Evolutionary conservation across 2,888 invertebrate genomes (phyloP).

Genomic region (Drosophila mimetica): DNA sequence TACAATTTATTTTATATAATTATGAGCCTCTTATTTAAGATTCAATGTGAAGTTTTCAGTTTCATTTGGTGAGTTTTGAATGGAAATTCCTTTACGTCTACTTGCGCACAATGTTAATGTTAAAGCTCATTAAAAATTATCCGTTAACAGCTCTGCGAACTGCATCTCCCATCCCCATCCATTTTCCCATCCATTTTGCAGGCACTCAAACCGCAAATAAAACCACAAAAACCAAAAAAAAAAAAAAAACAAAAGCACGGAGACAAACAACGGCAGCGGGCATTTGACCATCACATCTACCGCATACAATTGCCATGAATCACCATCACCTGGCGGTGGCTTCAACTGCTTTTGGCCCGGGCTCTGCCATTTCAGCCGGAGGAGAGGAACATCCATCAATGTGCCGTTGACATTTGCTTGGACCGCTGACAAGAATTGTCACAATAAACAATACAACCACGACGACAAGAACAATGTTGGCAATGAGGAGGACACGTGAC

Average conservation of each 20-base stretch:
- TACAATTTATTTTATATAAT: too few species aligned
- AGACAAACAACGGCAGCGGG: slow-evolving; percentile 38
- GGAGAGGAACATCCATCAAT: slow-evolving; percentile 72
- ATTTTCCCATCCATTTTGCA: slow-evolving; percentile 10
- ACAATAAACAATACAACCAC: slow-evolving; percentile 77
- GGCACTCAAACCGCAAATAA: slow-evolving; percentile 20
- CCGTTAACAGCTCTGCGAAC: slow-evolving; percentile 44
- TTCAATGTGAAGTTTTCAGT: neutral
- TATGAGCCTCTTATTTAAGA: neutral
- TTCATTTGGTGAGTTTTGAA: neutral
- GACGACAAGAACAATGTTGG: slow-evolving; percentile 61
- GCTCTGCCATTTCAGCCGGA: slow-evolving; percentile 45
- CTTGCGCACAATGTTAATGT: slow-evolving; percentile 40
- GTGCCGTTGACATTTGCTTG: slow-evolving; percentile 78
- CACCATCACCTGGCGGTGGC: slow-evolving; percentile 73
- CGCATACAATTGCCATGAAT: slow-evolving; percentile 78
- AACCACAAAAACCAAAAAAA: slow-evolving; percentile 42
- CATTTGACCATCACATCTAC: slow-evolving; percentile 65
- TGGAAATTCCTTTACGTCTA: slow-evolving; percentile 6
- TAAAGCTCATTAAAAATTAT: slow-evolving; percentile 58
- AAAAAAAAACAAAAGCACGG: slow-evolving; percentile 36
- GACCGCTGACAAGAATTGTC: slow-evolving; percentile 78
- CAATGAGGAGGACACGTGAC: slow-evolving; percentile 69
- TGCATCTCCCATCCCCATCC: slow-evolving; percentile 26
- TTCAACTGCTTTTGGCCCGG: slow-evolving; percentile 25